Conservation (phyloP, 2,888 invertebrate genomes). For the Schrankia costaestrigalis region DNA sequence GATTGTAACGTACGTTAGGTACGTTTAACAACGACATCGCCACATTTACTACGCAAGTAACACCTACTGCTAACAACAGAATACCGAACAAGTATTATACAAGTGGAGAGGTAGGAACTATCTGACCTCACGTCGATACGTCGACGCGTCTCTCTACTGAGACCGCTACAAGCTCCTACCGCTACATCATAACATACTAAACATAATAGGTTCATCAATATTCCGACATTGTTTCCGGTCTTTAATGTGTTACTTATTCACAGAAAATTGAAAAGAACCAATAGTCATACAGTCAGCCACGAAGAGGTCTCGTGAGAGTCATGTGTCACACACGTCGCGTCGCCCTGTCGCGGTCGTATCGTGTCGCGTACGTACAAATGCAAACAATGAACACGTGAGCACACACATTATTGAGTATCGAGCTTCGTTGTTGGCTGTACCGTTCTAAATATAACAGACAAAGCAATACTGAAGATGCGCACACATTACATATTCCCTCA, state of each 20-base stretch:
- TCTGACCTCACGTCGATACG: too few relatives aligned
- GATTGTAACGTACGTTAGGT: constrained; percentile 2
- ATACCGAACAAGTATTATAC: too few relatives aligned
- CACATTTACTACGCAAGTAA: constrained; percentile 22
- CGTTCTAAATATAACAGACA: constrained; percentile 40
- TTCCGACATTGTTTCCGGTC: constrained; percentile 10
- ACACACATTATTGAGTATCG: constrained; percentile 22
- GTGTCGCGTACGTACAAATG: constrained; percentile 9
- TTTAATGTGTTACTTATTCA: constrained; percentile 15
- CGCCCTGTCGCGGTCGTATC: neutral
- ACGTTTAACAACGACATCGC: constrained; percentile 14
- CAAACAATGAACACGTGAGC: constrained; percentile 11
- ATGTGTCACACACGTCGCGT: neutral
- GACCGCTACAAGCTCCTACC: too few relatives aligned
- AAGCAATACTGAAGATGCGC: constrained; percentile 41
- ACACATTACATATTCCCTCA: constrained; percentile 26
- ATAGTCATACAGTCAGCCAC: constrained; percentile 8
- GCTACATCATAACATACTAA: too few relatives aligned
- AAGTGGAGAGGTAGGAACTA: too few relatives aligned
- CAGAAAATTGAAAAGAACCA: constrained; percentile 13
- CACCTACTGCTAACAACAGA: constrained; percentile 19
- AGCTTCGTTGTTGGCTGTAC: constrained; percentile 33
- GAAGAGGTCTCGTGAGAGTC: neutral
- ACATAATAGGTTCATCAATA: constrained; percentile 20
- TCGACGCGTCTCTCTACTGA: too few relatives aligned